A percentile compares a stretch with the other conserved stretches of the same genome.
Conservation (phyloP, 2,113 vertebrate genomes). For the Crotophaga sulcirostris region DNA sequence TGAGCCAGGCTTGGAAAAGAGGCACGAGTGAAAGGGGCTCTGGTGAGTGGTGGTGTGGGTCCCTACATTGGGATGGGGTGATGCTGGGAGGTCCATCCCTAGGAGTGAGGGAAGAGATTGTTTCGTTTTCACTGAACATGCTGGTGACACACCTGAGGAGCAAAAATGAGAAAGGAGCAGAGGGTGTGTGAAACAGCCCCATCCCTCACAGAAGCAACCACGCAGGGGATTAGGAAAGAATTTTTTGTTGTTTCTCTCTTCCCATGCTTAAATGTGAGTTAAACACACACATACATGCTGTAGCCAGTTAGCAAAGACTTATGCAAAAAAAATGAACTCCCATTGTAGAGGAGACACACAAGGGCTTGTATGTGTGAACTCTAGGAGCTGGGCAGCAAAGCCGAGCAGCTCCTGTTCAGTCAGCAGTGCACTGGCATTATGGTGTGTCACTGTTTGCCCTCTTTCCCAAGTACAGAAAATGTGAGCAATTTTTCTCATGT, state of each 20-base stretch:
- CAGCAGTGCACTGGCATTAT: not conserved
- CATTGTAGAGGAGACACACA: rapidly evolving
- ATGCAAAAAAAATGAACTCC: not conserved
- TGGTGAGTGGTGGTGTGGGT: rapidly evolving
- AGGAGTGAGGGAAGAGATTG: too few species aligned
- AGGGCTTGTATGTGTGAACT: rapidly evolving
- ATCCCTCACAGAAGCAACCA: not conserved
- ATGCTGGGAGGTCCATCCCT: rapidly evolving
- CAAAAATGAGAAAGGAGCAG: not conserved
- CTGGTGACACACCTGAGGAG: not conserved
- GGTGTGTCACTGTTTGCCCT: not conserved
- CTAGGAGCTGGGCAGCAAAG: not conserved
- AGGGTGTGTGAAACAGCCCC: not conserved
- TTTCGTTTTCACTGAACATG: rapidly evolving
- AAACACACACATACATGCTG: rapidly evolving
- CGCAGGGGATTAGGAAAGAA: not conserved
- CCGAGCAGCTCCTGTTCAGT: too few species aligned
- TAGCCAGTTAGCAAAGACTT: not conserved
- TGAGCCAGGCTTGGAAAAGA: not conserved
- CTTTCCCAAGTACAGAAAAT: not conserved
- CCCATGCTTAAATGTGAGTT: not conserved
- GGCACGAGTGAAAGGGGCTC: too few species aligned
- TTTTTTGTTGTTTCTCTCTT: not conserved
- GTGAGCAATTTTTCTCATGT: not conserved
- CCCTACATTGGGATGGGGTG: rapidly evolving